Percentiles rank a stretch among this genome's conserved stretches.
Evolutionary conservation across 2,113 vertebrate species (phyloP).

Genomic region (Illadopsis cleaveri): DNA sequence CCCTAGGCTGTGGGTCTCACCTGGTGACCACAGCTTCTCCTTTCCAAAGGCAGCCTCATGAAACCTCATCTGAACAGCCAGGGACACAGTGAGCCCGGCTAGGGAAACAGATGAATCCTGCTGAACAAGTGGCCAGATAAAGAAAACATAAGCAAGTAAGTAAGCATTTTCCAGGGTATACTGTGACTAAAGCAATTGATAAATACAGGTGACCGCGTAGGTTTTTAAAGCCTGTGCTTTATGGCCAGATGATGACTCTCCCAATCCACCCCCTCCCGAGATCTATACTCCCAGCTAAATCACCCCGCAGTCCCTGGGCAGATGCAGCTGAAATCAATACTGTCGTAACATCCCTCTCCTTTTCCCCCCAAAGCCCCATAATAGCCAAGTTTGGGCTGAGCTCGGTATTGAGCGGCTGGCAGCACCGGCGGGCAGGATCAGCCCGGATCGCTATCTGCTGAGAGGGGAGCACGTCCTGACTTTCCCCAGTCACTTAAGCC

Average conservation of each 20-base stretch:
- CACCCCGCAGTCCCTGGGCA: neutral
- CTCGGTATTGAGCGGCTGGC: constrained; percentile 15
- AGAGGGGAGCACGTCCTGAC: constrained; percentile 70
- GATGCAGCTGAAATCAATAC: constrained; percentile 31
- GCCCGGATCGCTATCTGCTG: constrained; percentile 67
- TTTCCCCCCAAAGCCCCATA: neutral
- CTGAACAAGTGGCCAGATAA: neutral
- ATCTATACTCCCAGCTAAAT: neutral
- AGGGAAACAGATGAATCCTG: neutral
- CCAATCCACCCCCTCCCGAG: neutral
- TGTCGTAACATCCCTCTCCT: neutral
- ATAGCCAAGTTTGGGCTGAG: constrained; percentile 5
- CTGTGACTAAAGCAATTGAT: neutral
- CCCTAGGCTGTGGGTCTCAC: neutral
- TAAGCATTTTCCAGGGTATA: neutral
- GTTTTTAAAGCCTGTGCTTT: neutral
- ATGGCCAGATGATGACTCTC: neutral
- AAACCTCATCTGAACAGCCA: neutral
- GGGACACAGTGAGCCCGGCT: neutral
- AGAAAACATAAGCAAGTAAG: neutral
- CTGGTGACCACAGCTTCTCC: neutral
- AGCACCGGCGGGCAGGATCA: constrained; percentile 38
- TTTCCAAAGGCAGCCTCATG: neutral
- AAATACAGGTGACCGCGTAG: neutral
- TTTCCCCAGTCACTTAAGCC: constrained; percentile 78